A percentile compares a stretch with the other conserved stretches of the same genome.
These are phyloP conservation scores for Sphenodon punctatus DNA, from an alignment of 2,797 vertebrate species.

Conservation along the genomic window DNA sequence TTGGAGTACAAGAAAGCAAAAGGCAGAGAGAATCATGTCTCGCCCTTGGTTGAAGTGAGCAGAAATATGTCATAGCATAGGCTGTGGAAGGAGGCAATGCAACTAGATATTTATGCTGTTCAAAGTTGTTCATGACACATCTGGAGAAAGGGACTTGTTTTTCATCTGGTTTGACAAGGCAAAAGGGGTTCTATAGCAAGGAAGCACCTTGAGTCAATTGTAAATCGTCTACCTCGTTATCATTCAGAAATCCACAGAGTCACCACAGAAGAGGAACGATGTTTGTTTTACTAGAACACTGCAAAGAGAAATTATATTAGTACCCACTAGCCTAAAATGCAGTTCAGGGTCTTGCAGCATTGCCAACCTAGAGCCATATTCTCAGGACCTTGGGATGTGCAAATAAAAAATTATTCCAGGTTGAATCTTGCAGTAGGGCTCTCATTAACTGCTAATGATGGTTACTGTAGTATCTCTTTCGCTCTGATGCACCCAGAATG, in stretches of 20 bases:
- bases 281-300: slow-evolving; percentile 42
- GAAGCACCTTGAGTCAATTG: slow-evolving; percentile 47
- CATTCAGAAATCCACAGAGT: slow-evolving; percentile 48
- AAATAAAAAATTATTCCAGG: neutral
- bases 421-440: slow-evolving; percentile 9
- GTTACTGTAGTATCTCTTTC: neutral
- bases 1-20: neutral
- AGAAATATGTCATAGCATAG: slow-evolving; percentile 24
- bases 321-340: slow-evolving; percentile 31
- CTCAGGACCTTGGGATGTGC: neutral
- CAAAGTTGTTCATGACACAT: neutral
- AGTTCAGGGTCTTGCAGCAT: slow-evolving; percentile 43
- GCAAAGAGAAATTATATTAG: slow-evolving; percentile 40
- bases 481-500: neutral
- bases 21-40: neutral
- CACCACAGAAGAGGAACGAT: slow-evolving; percentile 20
- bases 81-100: slow-evolving; percentile 1
- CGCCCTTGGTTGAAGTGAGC: neutral
- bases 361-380: neutral
- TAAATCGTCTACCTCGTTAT: slow-evolving; percentile 66
- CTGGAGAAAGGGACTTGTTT: slow-evolving; percentile 57
- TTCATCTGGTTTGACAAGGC: slow-evolving; percentile 53
- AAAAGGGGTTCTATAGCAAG: slow-evolving; percentile 56
- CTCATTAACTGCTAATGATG: neutral
- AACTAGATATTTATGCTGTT: slow-evolving; percentile 56